Conservation (phyloP, 2,888 invertebrate genomes). For the Agonopterix alstromeriana region DNA sequence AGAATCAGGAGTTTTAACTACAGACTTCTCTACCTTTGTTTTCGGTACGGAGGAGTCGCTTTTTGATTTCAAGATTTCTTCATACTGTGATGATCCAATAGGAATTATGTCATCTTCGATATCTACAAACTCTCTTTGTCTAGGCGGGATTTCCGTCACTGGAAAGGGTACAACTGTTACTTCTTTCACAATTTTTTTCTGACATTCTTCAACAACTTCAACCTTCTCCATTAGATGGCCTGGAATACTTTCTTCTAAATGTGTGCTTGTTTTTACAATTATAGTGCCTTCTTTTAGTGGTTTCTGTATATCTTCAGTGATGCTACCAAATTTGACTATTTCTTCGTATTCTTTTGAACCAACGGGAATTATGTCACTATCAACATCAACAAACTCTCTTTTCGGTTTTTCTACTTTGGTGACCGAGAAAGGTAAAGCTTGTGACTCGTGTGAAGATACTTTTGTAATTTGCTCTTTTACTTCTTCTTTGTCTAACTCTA, state of each 20-base stretch:
- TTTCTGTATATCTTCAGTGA: slow-evolving; percentile 56
- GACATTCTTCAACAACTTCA: slow-evolving; percentile 45
- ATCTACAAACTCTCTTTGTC: slow-evolving; percentile 72
- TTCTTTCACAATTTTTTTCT: slow-evolving; percentile 49
- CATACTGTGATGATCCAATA: slow-evolving; percentile 58
- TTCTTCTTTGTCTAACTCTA: slow-evolving; percentile 36
- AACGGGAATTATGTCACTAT: slow-evolving; percentile 64
- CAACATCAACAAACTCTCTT: slow-evolving; percentile 68
- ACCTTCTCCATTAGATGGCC: slow-evolving; percentile 21
- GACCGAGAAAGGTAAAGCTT: slow-evolving; percentile 55
- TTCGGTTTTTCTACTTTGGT: slow-evolving; percentile 52
- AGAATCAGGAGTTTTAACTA: slow-evolving; percentile 56
- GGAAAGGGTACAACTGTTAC: slow-evolving; percentile 66
- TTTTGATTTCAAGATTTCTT: slow-evolving; percentile 69
- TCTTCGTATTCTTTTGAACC: slow-evolving; percentile 64
- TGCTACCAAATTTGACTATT: slow-evolving; percentile 46
- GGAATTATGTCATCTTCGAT: slow-evolving; percentile 63
- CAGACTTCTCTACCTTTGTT: slow-evolving; percentile 59
- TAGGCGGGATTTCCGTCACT: slow-evolving; percentile 55
- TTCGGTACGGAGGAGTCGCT: slow-evolving; percentile 71
- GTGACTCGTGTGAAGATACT: slow-evolving; percentile 23
- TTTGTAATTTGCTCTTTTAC: slow-evolving; percentile 37
- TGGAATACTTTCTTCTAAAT: slow-evolving; percentile 34
- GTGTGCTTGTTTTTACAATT: slow-evolving; percentile 35
- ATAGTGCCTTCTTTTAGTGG: slow-evolving; percentile 30